A percentile compares a stretch with the other conserved stretches of the same genome.
Conservation (phyloP, 53 echinoderm and acorn worm species). For the Temnopleurus reevesii region DNA sequence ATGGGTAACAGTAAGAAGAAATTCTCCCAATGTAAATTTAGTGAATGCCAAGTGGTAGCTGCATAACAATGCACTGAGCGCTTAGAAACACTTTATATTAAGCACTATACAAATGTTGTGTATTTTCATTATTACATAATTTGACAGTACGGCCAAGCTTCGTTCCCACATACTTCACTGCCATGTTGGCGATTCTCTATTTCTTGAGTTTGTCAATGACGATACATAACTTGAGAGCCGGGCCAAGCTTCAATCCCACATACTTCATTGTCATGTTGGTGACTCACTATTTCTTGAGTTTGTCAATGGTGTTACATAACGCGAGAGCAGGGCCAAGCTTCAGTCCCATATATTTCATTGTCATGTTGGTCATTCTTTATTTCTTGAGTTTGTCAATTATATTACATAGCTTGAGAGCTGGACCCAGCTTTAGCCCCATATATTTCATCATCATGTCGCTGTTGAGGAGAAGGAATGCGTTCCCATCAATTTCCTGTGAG, state of each 20-base stretch:
- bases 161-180: too few species aligned
- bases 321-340: conserved; percentile 83
- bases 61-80: too few species aligned
- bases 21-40: too few species aligned
- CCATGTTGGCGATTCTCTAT: too few species aligned
- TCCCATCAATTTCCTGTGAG: conserved; percentile 97
- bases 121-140: too few species aligned
- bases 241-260: conserved; percentile 93
- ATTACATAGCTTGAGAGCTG: conserved; percentile 94
- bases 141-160: too few species aligned
- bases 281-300: conserved; percentile 63
- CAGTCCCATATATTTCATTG: conserved; percentile 74
- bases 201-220: conserved; percentile 83
- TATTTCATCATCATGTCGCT: conserved; percentile 99
- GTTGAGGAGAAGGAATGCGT: conserved; percentile 93
- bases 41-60: too few species aligned
- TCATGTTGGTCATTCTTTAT: background rate
- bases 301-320: conserved; percentile 82
- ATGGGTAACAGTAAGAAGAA: too few species aligned
- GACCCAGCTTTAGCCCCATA: conserved; percentile 97
- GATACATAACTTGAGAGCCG: conserved; percentile 93
- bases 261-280: conserved; percentile 59
- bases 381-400: conserved; percentile 91
- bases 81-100: too few species aligned
- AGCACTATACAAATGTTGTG: too few species aligned